Percentiles rank a stretch among this genome's conserved stretches.
Evolutionary conservation across 2,797 vertebrate species (phyloP).

Genomic region (Galago senegalensis): DNA sequence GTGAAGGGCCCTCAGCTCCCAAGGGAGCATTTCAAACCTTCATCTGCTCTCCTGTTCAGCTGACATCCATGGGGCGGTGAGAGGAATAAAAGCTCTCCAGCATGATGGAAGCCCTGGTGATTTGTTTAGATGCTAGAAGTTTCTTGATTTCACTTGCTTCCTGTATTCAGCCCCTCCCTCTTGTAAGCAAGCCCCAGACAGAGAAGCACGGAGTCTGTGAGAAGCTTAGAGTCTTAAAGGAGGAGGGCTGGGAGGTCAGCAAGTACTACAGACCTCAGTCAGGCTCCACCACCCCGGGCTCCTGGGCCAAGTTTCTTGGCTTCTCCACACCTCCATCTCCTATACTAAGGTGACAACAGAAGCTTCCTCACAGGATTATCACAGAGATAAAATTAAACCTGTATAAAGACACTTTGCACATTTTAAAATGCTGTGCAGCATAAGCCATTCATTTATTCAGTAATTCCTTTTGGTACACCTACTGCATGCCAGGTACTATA

Average conservation of each 20-base stretch:
- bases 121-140: not conserved
- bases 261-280: not conserved
- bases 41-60: not conserved
- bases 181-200: not conserved
- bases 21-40: not conserved
- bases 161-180: not conserved
- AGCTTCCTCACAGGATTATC: not conserved
- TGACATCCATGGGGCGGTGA: not conserved
- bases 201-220: not conserved
- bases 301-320: not conserved
- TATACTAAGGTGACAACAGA: not conserved
- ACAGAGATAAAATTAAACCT: not conserved
- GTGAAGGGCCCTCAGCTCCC: constrained; percentile 23
- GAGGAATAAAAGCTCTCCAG: not conserved
- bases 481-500: not conserved
- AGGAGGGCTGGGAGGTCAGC: fast-evolving
- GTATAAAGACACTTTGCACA: not conserved
- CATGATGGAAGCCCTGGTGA: not conserved
- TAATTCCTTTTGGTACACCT: not conserved
- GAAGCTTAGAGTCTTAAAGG: not conserved
- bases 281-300: not conserved
- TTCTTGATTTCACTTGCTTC: not conserved
- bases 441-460: not conserved
- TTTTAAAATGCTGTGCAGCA: not conserved
- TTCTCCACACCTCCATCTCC: not conserved